These are phyloP conservation scores for Habroteleia sp. DNA, from an alignment of 2,888 invertebrate genomes.

Conservation along the genomic window DNA sequence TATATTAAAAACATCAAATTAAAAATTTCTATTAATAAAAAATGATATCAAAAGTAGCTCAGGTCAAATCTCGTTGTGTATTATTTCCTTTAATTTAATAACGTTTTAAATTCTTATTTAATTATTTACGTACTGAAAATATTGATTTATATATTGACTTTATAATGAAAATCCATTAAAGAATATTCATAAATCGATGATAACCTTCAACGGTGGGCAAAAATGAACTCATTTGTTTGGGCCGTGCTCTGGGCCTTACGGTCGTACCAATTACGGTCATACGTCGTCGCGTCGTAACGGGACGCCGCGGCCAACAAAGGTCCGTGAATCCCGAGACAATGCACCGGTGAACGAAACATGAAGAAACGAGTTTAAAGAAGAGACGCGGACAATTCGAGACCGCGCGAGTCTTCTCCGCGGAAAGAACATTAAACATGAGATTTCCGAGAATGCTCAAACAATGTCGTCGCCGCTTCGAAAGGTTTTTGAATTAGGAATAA, in stretches of 20 bases:
- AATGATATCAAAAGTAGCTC: no score
- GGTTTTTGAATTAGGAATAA: constrained; percentile 47
- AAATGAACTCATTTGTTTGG: constrained; percentile 42
- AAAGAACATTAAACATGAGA: constrained; percentile 17
- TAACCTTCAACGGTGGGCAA: neutral
- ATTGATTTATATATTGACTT: no score
- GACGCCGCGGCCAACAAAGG: constrained; percentile 53
- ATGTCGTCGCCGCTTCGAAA: constrained; percentile 33
- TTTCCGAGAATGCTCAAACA: constrained; percentile 41
- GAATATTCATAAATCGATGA: neutral
- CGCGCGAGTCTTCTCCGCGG: constrained; percentile 21
- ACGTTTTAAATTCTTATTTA: no score
- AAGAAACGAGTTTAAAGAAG: constrained; percentile 44
- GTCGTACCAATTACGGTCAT: constrained; percentile 58
- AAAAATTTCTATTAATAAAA: no score
- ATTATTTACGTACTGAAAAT: no score
- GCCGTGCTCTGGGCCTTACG: constrained; percentile 13
- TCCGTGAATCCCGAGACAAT: constrained; percentile 57
- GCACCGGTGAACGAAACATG: constrained; percentile 42
- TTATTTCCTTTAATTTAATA: no score
- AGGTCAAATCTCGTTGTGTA: no score
- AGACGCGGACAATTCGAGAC: constrained; percentile 41
- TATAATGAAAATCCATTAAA: neutral
- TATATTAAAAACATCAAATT: no score
- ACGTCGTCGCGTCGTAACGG: constrained; percentile 59